Base-by-base conservation (phyloP, 2,888 invertebrate genomes). In the Luperina testacea region DNA sequence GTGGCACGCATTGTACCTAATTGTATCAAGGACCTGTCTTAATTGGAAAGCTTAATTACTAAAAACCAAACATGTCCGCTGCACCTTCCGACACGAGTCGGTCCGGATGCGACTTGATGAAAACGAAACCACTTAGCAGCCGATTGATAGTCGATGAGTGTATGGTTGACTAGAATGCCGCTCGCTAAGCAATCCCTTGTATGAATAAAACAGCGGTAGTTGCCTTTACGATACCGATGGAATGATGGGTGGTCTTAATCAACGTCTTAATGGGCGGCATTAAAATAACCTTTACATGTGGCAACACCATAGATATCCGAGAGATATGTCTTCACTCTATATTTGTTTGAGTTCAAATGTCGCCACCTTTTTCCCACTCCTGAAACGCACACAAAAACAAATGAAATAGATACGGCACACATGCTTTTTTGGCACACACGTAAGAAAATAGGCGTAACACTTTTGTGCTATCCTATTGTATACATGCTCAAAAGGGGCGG, bases 171-270 rank as follows among this genome's bases (percentile, higher is more conserved):
- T 75, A 63, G 71, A 80, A 80, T 75, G 68, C 53, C 51, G 65
- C 57, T 27, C 59, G 32, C 20, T 76, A 27, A 84, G 38, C 81
- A 42, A n/a, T 72, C 38, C 51, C 15, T 65, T 7, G n/a, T 57
- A 69, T 83, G 84, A 84, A 83, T 84, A 76, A 83, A 84, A 72
- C 75, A 82, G 75, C 32, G 80, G 61, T 65, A 48, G 65, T 20
- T n/a, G n/a, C 48, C 69, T 67, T 84, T 81, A n/a, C 24, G 38
- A 57, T 42, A 59, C 67, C 71, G 51, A 75, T 72, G 42, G 73
- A 57, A 38, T 71, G 68, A 69, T 81, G 84, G 84, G 84, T 84
- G 82, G 82, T 84, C 82, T 69, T 71, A 65, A 72, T 64, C n/a
- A 1, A 77, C 64, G 24, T 15, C 1, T 24, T 38, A 57, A 57